Base-by-base conservation (phyloP, 1,140 invertebrate species). In the Gryon sp. region DNA sequence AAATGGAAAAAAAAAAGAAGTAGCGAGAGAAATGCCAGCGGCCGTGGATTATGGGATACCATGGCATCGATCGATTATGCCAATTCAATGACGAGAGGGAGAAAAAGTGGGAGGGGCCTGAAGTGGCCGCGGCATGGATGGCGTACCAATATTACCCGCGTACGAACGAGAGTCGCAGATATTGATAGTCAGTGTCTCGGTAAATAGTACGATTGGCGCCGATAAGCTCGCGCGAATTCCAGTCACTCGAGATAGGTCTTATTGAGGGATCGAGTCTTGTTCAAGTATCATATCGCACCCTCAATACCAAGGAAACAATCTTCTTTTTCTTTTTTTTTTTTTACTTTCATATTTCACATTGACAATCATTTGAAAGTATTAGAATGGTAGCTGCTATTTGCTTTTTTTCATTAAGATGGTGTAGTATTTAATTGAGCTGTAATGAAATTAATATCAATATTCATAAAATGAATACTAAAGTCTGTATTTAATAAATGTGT, bases 121-220 rank as follows among this genome's bases (percentile, higher is more conserved):
- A 62, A 70, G 72, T 75, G 72, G 60, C 66, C 66, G 59, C 43
- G n/a, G 28, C n/a, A 20, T 53, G 74, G 69, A 60, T 28, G 59
- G 15, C 36, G 59, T 30, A 59, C 59, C 77, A 79, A 79, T 79
- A 79, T 79, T 66, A 68, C 68, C 60, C 76, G 59, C 59, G 63
- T 66, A 78, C 69, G 63, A 74, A 63, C 66, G 63, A 69, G 45
- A 74, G 65, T 41, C 65, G 70, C 65, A 34, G 70, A 79, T 79
- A 79, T 79, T 79, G 76, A 79, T 79, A 79, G 70, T 74, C 69
- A 48, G 63, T 78, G 76, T 78, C 76, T 78, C 70, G 59, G 63
- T 70, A 78, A 78, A 78, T 78, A 74, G 63, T 52, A 40, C 69
- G 60, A 78, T 78, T 73, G 46, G 68, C 52, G 48, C 48, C 59